Base-by-base conservation (phyloP, 2,797 vertebrate genomes). In the Ctenochaetus hawaiiensis region DNA sequence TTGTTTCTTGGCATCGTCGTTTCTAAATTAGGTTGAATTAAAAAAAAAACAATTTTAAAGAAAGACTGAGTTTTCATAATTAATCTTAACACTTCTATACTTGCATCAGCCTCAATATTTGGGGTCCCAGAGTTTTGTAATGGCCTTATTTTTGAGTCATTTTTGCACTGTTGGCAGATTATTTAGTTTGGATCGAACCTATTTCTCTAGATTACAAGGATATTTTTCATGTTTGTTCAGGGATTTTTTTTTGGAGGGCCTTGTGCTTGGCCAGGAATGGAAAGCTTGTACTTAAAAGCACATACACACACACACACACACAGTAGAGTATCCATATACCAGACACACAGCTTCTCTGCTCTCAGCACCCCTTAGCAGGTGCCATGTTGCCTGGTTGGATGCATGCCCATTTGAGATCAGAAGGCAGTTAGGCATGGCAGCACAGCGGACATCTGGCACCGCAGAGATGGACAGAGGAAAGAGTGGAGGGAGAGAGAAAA, bases 341-440 rank as follows among this genome's bases (percentile, higher is more conserved):
- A 63, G 41, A 58, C 26, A 48, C 10, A 58, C 68, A 18, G 16
- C 30, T 53, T 34, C 62, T 53, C 45, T 22, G 34, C 49, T 20
- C 57, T 52, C 64, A 34, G 63, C 65, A 8, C 5, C 10, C 26
- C 53, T 6, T 67, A 80, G 78, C 78, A 67, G 82, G 67, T 78
- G 75, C 78, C 52, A 52, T 34, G 77, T 57, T 72, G 48, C 80
- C 61, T n/a, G 7, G 26, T 34, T 79, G 78, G 76, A 67, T 26
- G n/a, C 11, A 1, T 20, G 73, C 68, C 76, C 57, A 20, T 56
- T 26, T 26, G 39, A 70, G 14, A 80, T 79, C 67, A 72, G 53
- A 73, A 64, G 48, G 70, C 80, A 60, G 77, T 10, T 59, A 60
- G 64, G 37, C 58, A 69, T 44, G 59, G 65, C 67, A 8, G 63